Evolutionary conservation across 2,113 vertebrate species (phyloP), one percentile per base, ranked within the genome.

Genomic region (Elgaria multicarinata): DNA sequence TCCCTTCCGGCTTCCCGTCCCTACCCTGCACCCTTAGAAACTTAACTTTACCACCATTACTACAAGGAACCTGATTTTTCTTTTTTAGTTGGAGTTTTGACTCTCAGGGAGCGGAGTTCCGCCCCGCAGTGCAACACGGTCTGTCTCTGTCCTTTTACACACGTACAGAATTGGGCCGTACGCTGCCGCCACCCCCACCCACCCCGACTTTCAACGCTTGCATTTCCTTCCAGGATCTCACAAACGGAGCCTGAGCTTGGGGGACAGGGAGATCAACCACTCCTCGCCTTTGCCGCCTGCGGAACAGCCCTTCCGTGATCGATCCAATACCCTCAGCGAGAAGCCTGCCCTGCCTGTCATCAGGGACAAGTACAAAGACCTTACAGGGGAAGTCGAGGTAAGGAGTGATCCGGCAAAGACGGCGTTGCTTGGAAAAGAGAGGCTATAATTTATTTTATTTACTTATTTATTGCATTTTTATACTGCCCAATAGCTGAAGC

Each of bases 301-400:
- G 55, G 99, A 99, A 72, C 98, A 98, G 95, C 97, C 97, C 0
- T 99, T 99, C 92, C 96, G 99, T 92, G 99, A 99, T 90, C 97
- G 99, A 0, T 99, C 99, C 0, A 99, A 98, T 94, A 99, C 99
- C 0, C 96, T 99, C 42, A 99, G 96, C 6, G 99, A 99, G 97
- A 99, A 98, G 89, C 98, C 99, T 0, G 97, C 98, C 0, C 96
- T 99, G 95, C 99, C 99, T 0, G 97, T 99, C 92, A 99, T 99
- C 96, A 97, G 99, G 16, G 99, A 99, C 98, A 99, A 99, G 88
- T 99, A 99, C 97, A 99, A 98, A 96, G 99, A 99, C 92, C 97
- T 99, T 78, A 99, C 99, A 0, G 99, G 99, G 81, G 99, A 99
- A 92, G 99, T 99, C 53, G 99, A 99, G 98, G 99, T 99, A 72